A percentile compares a stretch with the other conserved stretches of the same genome.
These are phyloP conservation scores for Corythaeola cristata DNA, from an alignment of 2,113 vertebrate genomes.

Conservation along the genomic window DNA sequence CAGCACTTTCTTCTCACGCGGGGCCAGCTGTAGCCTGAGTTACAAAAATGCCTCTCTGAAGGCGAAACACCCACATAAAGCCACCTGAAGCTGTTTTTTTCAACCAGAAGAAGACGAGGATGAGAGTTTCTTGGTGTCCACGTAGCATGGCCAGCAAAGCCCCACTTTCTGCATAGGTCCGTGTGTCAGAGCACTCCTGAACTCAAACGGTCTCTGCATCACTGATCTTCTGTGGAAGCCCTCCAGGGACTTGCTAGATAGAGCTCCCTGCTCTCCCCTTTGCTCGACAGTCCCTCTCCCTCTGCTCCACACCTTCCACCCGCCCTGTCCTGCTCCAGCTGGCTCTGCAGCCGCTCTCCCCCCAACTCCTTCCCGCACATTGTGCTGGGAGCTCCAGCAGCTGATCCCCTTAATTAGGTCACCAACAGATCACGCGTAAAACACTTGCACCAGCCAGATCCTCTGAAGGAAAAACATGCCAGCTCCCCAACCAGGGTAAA, in stretches of 20 bases:
- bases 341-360: neutral
- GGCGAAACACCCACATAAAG: neutral
- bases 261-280: neutral
- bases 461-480: neutral
- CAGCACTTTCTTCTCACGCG: neutral
- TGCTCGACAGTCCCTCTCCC: neutral
- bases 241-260: neutral
- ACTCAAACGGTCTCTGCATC: neutral
- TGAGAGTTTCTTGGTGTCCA: neutral
- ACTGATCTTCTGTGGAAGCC: neutral
- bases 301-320: neutral
- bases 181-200: neutral
- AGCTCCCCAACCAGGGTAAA: neutral
- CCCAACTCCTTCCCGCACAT: neutral
- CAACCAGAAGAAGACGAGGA: neutral
- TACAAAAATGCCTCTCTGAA: neutral
- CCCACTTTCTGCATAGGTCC: neutral
- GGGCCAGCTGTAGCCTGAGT: neutral
- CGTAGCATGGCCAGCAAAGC: neutral
- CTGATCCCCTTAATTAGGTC: constrained; percentile 67
- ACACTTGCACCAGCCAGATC: neutral
- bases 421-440: neutral
- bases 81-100: neutral
- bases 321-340: fast-evolving
- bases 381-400: neutral